Conservation (phyloP, 2,888 invertebrate species). For the Danaus chrysippus region DNA sequence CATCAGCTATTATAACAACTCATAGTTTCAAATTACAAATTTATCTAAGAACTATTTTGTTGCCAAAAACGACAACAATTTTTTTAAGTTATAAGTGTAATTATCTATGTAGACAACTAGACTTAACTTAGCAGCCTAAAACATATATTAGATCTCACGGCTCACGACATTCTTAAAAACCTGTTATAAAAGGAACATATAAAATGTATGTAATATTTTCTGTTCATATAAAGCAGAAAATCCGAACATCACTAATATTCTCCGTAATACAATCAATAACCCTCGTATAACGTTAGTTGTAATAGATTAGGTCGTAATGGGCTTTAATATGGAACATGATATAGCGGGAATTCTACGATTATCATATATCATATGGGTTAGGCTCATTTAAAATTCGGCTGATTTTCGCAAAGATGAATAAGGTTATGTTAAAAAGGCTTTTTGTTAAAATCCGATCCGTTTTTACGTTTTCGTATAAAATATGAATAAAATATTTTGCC, state of each 20-base stretch:
- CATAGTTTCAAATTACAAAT: no score
- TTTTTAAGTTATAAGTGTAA: no score
- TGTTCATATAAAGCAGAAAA: neutral
- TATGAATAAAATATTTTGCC: neutral
- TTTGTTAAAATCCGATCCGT: neutral
- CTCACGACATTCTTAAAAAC: no score
- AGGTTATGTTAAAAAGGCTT: slow-evolving; percentile 22
- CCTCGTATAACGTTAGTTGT: slow-evolving; percentile 23
- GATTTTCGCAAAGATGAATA: slow-evolving; percentile 21
- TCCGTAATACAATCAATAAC: slow-evolving; percentile 18
- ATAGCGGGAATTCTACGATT: slow-evolving; percentile 31
- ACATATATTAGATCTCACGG: no score
- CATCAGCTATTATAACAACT: no score
- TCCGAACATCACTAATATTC: slow-evolving; percentile 2
- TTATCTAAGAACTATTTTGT: no score
- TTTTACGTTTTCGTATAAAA: neutral
- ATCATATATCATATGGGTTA: slow-evolving; percentile 32
- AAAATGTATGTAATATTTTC: neutral
- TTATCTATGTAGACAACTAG: no score
- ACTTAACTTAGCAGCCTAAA: no score
- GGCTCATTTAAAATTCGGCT: slow-evolving; percentile 29
- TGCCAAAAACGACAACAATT: no score
- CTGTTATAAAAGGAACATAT: no score
- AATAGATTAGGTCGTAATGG: slow-evolving; percentile 31
- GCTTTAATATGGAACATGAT: slow-evolving; percentile 32